Evolutionary conservation across 2,797 vertebrate species (phyloP).

Genomic region (Enteromius afrohamiltoni): DNA sequence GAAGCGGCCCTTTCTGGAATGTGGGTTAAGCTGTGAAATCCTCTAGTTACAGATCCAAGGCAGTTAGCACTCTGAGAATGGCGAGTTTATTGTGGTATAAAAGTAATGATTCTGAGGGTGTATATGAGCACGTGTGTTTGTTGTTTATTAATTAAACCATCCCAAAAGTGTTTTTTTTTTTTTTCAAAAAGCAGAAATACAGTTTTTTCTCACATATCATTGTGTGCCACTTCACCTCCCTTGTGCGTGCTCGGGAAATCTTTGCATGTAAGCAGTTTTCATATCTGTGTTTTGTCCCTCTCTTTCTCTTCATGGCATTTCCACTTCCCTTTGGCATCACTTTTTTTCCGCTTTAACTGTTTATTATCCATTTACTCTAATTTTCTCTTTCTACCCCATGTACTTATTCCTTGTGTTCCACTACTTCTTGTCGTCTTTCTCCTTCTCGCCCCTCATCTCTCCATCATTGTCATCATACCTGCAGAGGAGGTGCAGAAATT

Average conservation of each 20-base stretch:
- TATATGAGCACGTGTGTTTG: not conserved
- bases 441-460: not conserved
- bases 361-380: not conserved
- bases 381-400: not conserved
- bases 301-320: constrained; percentile 24
- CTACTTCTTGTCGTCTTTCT: not conserved
- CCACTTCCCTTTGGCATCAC: constrained; percentile 26
- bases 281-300: constrained; percentile 7
- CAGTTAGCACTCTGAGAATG: not conserved
- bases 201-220: not conserved
- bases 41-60: constrained; percentile 17
- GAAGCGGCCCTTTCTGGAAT: constrained; percentile 63
- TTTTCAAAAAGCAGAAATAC: not conserved
- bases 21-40: constrained; percentile 49
- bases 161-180: not conserved
- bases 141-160: not conserved
- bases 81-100: not conserved
- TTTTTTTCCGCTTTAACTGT: constrained; percentile 22
- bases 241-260: not conserved
- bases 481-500: constrained; percentile 99
- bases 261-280: constrained; percentile 27
- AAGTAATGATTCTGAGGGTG: not conserved
- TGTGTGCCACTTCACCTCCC: not conserved
- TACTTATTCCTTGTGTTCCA: not conserved
- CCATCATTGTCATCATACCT: not conserved